Conservation (phyloP, 2,888 invertebrate species). For the Ecliptopera silaceata region DNA sequence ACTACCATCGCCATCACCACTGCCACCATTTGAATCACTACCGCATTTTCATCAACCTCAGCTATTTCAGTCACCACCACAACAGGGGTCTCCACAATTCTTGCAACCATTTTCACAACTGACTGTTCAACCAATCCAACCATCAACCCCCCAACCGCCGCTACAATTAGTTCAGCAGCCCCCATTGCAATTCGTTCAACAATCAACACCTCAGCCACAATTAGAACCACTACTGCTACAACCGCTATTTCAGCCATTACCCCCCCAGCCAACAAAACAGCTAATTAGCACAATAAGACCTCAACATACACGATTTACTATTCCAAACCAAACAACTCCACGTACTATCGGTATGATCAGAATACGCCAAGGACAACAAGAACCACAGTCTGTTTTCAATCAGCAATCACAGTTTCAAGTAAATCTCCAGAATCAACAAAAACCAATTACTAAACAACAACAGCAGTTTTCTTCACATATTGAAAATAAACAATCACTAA, state of each 20-base stretch:
- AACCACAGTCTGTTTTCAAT: background rate
- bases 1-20: conserved; percentile 23
- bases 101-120: conserved; percentile 6
- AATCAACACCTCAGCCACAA: conserved; percentile 8
- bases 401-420: background rate
- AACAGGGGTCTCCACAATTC: conserved; percentile 3
- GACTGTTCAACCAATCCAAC: conserved; percentile 1
- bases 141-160: conserved; percentile 6
- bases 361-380: conserved; percentile 24
- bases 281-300: conserved; percentile 9
- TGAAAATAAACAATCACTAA: background rate
- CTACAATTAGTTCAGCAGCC: background rate
- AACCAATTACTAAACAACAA: background rate
- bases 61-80: conserved; percentile 8
- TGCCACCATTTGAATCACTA: conserved; percentile 22
- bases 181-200: background rate
- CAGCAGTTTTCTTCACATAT: background rate
- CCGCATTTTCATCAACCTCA: conserved; percentile 14
- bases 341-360: conserved; percentile 26
- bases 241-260: conserved; percentile 8
- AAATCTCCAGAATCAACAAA: background rate
- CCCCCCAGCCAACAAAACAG: conserved; percentile 18
- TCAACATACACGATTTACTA: conserved; percentile 5
- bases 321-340: conserved; percentile 20
- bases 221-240: conserved; percentile 6